Conservation (phyloP, 2,113 vertebrate genomes). For the Eulemur rufifrons region DNA sequence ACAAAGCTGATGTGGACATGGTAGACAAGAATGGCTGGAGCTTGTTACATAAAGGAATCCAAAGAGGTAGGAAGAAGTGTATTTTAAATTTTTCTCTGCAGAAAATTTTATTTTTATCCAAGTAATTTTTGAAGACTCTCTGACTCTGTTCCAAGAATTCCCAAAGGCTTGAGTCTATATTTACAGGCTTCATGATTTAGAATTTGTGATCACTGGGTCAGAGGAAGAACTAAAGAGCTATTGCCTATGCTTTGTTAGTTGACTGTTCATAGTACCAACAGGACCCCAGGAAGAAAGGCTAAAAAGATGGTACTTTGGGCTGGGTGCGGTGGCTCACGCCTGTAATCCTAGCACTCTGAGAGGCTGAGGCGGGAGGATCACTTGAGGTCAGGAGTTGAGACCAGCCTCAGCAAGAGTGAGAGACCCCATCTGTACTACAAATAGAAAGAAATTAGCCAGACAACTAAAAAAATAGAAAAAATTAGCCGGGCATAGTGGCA, state of each 20-base stretch:
- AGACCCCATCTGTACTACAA: no score
- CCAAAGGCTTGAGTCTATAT: not conserved
- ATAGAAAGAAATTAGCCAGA: no score
- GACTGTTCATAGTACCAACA: not conserved
- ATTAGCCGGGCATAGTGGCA: no score
- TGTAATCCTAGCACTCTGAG: no score
- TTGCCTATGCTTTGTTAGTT: not conserved
- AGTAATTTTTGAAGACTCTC: not conserved
- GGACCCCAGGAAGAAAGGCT: not conserved
- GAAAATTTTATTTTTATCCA: not conserved
- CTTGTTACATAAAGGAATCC: slow-evolving; percentile 97
- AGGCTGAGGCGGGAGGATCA: no score
- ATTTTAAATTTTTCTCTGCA: not conserved
- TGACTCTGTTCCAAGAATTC: not conserved
- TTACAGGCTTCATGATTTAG: not conserved
- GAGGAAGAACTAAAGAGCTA: not conserved
- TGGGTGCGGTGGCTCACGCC: no score
- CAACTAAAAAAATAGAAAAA: no score
- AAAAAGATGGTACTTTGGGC: not conserved
- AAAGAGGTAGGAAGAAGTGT: slow-evolving; percentile 88
- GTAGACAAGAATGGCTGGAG: slow-evolving; percentile 97
- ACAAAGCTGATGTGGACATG: slow-evolving; percentile 96
- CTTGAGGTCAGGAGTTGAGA: no score
- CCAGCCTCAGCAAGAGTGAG: no score
- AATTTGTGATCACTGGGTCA: not conserved